Percentiles rank a stretch among this genome's conserved stretches.
Evolutionary conservation across 2,888 invertebrate species (phyloP).

Genomic region (Acronicta psi): DNA sequence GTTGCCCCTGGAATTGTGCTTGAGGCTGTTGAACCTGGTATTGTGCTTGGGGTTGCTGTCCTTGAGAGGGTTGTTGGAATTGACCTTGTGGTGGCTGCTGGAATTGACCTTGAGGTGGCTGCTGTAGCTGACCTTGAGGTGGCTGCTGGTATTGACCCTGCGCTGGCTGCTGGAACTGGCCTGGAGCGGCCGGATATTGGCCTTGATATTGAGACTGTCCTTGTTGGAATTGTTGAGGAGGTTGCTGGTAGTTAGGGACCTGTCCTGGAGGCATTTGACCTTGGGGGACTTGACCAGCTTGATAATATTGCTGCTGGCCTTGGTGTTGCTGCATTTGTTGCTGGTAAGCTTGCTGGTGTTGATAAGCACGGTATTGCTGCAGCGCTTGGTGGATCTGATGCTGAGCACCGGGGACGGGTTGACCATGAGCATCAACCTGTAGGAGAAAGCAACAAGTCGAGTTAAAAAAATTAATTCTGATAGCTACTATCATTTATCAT

Average conservation of each 20-base stretch:
- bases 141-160: conserved; percentile 46
- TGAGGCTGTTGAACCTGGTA: conserved; percentile 49
- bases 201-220: conserved; percentile 49
- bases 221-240: conserved; percentile 54
- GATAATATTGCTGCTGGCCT: conserved; percentile 54
- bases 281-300: conserved; percentile 58
- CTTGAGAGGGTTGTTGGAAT: conserved; percentile 28
- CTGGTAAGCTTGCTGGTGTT: conserved; percentile 66
- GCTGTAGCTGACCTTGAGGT: conserved; percentile 51
- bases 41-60: conserved; percentile 56
- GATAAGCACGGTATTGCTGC: conserved; percentile 69
- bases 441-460: conserved; percentile 4
- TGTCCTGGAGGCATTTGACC: conserved; percentile 62
- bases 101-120: conserved; percentile 54
- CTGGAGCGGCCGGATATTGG: conserved; percentile 27
- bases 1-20: conserved; percentile 42
- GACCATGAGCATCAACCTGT: conserved; percentile 81
- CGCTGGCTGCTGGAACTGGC: conserved; percentile 46
- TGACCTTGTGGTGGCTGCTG: conserved; percentile 57
- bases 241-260: conserved; percentile 62
- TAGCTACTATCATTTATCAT: too few species aligned
- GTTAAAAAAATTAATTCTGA: too few species aligned
- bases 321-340: conserved; percentile 51
- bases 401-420: conserved; percentile 78
- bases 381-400: conserved; percentile 80